Evolutionary conservation across 2,113 vertebrate species (phyloP).

Genomic region (Megaceryle torquata): DNA sequence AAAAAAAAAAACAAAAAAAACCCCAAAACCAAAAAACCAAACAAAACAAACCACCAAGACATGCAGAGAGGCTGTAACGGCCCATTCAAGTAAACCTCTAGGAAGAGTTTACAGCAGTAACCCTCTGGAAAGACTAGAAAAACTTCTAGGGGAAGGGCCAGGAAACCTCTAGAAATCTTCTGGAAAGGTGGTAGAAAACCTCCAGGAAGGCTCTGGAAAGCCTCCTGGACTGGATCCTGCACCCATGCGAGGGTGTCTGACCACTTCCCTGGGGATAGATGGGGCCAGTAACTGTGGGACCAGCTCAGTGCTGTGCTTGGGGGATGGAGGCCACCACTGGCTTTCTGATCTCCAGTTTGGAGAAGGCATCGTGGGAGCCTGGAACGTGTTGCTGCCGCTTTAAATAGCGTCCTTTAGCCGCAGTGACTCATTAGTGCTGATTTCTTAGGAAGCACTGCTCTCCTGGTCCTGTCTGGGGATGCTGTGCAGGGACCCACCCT

Average conservation of each 20-base stretch:
- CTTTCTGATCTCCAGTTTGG: background rate
- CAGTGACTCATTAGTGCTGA: background rate
- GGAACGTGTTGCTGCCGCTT: background rate
- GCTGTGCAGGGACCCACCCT: background rate
- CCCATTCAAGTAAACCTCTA: background rate
- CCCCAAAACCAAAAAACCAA: background rate
- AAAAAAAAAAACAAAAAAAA: background rate
- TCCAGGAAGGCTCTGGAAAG: background rate
- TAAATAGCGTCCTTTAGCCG: background rate
- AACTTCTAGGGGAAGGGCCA: background rate
- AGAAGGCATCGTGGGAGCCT: background rate
- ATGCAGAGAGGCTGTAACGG: background rate
- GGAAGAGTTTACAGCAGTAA: background rate
- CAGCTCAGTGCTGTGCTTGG: background rate
- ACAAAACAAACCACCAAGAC: background rate
- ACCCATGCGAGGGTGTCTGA: fast-evolving
- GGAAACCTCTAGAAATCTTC: background rate
- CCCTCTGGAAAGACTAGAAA: background rate
- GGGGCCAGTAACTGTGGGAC: fast-evolving
- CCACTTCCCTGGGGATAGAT: background rate
- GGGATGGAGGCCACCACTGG: background rate
- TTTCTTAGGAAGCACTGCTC: constrained; percentile 17
- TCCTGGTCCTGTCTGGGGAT: background rate
- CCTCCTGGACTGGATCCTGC: background rate
- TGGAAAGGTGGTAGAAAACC: background rate